Evolutionary conservation across 2,888 invertebrate species (phyloP).

Genomic region (Formica aserva): DNA sequence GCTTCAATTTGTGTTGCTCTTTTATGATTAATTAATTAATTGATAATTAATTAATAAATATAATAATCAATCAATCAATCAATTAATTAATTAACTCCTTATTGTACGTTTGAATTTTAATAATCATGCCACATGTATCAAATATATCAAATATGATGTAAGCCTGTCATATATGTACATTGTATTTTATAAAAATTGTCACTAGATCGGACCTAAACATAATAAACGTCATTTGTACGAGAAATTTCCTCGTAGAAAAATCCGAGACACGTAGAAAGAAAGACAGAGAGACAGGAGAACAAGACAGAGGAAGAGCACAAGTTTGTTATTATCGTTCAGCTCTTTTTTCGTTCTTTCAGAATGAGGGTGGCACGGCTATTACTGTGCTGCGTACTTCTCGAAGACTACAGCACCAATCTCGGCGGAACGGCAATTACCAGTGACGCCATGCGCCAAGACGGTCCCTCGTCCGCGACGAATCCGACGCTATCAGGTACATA

Average conservation of each 20-base stretch:
- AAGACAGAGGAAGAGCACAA: slow-evolving; percentile 13
- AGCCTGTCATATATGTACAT: neutral
- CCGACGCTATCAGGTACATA: slow-evolving; percentile 72
- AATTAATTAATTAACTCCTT: slow-evolving; percentile 15
- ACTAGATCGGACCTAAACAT: neutral
- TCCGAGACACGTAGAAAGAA: neutral
- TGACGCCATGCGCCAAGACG: slow-evolving; percentile 81
- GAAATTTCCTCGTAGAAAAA: slow-evolving; percentile 1
- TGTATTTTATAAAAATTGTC: neutral
- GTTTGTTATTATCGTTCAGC: slow-evolving; percentile 71
- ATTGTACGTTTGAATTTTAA: slow-evolving; percentile 13
- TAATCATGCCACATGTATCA: neutral
- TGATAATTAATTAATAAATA: slow-evolving; percentile 8
- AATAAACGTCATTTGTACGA: slow-evolving; percentile 6
- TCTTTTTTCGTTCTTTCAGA: slow-evolving; percentile 76
- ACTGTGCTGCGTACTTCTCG: slow-evolving; percentile 84
- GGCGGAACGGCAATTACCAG: slow-evolving; percentile 80
- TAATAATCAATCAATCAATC: slow-evolving; percentile 16
- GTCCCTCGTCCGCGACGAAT: slow-evolving; percentile 71
- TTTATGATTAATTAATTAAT: slow-evolving; percentile 41
- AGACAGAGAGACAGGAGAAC: neutral
- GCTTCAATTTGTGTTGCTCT: neutral
- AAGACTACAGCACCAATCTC: slow-evolving; percentile 82
- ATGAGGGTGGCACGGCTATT: slow-evolving; percentile 85
- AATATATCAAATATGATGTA: neutral